Evolutionary conservation across 37 sponge, comb jelly and placozoan genomes (phyloP).

Genomic region (Chondrilla cf. caribensis): DNA sequence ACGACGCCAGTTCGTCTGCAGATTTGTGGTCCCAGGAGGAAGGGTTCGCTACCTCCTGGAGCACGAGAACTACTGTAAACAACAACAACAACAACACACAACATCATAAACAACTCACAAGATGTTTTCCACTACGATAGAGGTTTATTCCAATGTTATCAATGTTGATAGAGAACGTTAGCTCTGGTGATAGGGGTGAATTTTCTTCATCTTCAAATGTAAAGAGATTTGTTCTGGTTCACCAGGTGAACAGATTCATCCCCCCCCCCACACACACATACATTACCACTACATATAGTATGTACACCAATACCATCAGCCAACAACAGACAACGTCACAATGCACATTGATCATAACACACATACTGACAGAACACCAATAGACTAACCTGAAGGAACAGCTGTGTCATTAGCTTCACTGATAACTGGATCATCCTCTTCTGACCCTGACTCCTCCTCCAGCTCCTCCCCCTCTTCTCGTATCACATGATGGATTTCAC

Average conservation of each 20-base stretch:
- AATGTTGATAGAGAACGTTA: neutral
- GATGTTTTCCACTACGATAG: neutral
- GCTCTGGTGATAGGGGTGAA: too few relatives aligned
- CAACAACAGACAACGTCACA: too few relatives aligned
- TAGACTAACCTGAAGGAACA: neutral
- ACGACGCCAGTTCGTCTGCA: neutral
- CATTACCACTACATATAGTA: too few relatives aligned
- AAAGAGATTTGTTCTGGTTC: too few relatives aligned
- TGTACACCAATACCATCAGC: too few relatives aligned
- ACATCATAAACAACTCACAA: slow-evolving; percentile 1
- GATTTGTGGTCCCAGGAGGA: neutral
- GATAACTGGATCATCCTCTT: neutral
- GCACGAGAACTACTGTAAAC: neutral
- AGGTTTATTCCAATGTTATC: neutral
- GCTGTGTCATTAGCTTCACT: neutral
- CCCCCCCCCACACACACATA: too few relatives aligned
- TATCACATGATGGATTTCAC: too few relatives aligned
- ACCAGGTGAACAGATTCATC: too few relatives aligned
- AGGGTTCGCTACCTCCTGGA: neutral
- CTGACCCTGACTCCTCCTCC: neutral
- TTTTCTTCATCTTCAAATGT: too few relatives aligned
- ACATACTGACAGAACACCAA: neutral
- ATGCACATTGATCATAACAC: neutral
- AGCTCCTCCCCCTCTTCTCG: neutral
- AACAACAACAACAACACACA: too few relatives aligned